Evolutionary conservation across 2,888 invertebrate species (phyloP).

Genomic region (Ormyrus labotus): DNA sequence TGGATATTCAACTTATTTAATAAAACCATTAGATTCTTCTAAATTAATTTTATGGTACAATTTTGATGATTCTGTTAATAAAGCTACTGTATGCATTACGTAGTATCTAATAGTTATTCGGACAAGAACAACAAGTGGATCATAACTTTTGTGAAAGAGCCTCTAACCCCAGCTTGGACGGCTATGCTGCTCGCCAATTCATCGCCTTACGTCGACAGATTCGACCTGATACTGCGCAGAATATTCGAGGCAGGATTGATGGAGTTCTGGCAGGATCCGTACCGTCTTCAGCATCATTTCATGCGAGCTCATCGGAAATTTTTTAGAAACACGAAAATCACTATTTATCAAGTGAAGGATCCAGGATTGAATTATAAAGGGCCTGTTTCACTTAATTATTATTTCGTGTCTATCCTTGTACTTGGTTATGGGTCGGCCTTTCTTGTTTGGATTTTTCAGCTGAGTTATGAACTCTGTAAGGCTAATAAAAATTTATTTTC

Average conservation of each 20-base stretch:
- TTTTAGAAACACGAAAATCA: not conserved
- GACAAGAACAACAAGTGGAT: not conserved
- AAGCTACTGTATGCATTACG: not conserved
- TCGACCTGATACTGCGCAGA: not conserved
- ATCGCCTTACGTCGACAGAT: not conserved
- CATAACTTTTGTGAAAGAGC: not conserved
- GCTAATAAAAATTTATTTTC: too few relatives aligned
- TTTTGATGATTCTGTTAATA: not conserved
- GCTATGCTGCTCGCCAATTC: not conserved
- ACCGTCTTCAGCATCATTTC: not conserved
- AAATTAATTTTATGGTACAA: not conserved
- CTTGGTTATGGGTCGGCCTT: too few relatives aligned
- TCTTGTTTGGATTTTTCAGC: too few relatives aligned
- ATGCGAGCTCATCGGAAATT: not conserved
- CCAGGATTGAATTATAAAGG: not conserved
- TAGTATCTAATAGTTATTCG: not conserved
- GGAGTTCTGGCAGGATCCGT: not conserved
- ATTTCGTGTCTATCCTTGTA: too few relatives aligned
- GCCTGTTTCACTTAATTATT: too few relatives aligned
- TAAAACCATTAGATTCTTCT: too few relatives aligned
- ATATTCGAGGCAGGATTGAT: not conserved
- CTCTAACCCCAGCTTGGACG: not conserved
- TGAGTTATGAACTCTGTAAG: too few relatives aligned
- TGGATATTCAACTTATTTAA: too few relatives aligned
- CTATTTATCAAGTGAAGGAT: not conserved